Base-by-base conservation (phyloP, 2,113 vertebrate genomes). In the Calidris pygmaea region DNA sequence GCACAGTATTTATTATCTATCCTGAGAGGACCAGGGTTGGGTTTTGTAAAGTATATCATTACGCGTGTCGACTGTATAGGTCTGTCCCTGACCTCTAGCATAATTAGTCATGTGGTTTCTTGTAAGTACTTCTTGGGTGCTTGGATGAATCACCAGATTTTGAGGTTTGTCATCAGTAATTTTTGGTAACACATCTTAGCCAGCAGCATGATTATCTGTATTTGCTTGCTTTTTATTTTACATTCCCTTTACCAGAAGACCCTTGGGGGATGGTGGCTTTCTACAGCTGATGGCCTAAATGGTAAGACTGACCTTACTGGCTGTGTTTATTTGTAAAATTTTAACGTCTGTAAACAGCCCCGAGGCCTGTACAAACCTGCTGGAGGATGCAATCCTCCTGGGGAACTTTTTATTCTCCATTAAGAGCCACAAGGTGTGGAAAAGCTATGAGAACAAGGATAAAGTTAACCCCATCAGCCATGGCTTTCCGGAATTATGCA, bases 181-280 rank as follows among this genome's bases (percentile, higher is more conserved):
- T 94, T 96, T 94, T 91, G 72, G 68, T 86, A 94, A 77, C 55
- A 78, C 43, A 29, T 89, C 29, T 83, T 79, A 88, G 59, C 79
- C 67, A 91, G 73, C 23, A 83, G 55, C 45, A 70, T 0, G 1
- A 71, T 90, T 80, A 73, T 67, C 63, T 29, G 14, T n/a, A 87
- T 73, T 90, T 88, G 29, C 92, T 94, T 86, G 63, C 62, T 92
- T 94, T 92, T 62, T 71, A 37, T 60, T 83, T 91, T 56, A 79
- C 58, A 34, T 58, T 41, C 17, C 45, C 45, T 79, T 87, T 89
- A 91, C 72, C 35, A 74, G 50, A 94, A 91, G 66, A 89, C 9
- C 50, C 80, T 29, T 77, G 35, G 6, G n/a, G 10, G 9, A 7
- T 67, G 75, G 75, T 62, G 79, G 41, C 47, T 87, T 94, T 85